phyloP scores from a whole-genome alignment of 2,113 vertebrate genomes.

The Prionailurus bengalensis region DNA sequence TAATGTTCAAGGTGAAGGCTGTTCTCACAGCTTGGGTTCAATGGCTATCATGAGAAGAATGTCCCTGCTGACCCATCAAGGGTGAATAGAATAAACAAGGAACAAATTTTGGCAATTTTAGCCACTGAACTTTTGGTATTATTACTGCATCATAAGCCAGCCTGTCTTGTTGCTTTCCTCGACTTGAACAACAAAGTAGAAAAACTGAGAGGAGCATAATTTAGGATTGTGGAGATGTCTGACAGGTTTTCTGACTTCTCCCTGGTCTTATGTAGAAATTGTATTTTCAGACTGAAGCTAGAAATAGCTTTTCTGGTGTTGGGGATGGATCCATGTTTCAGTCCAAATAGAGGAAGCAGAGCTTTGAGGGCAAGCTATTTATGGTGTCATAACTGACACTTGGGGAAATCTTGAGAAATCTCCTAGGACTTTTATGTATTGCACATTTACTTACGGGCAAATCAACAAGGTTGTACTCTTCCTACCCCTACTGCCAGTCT shows the following conservation, averaged over 20 bases:
- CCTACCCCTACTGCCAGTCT: not conserved
- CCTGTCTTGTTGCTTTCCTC: not conserved
- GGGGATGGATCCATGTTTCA: not conserved
- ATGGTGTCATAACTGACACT: not conserved
- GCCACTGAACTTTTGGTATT: not conserved
- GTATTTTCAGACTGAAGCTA: conserved; percentile 8
- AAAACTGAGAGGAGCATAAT: not conserved
- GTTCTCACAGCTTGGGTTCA: not conserved
- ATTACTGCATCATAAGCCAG: not conserved
- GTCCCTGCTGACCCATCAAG: not conserved
- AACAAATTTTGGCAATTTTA: not conserved
- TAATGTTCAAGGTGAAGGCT: not conserved
- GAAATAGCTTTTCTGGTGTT: conserved; percentile 20
- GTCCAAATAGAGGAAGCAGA: not conserved
- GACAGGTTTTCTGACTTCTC: not conserved
- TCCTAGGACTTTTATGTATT: not conserved
- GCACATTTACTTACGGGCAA: conserved; percentile 41
- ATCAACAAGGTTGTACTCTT: not conserved
- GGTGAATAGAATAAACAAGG: not conserved
- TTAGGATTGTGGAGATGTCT: not conserved
- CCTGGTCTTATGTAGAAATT: not conserved
- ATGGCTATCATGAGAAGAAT: not conserved
- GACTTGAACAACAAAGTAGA: not conserved
- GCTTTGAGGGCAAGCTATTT: not conserved
- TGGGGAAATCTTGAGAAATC: conserved; percentile 23